Percentiles rank a stretch among this genome's conserved stretches.
These are phyloP conservation scores for Athrips mouffetella DNA, from an alignment of 2,888 invertebrate species.

Conservation along the genomic window DNA sequence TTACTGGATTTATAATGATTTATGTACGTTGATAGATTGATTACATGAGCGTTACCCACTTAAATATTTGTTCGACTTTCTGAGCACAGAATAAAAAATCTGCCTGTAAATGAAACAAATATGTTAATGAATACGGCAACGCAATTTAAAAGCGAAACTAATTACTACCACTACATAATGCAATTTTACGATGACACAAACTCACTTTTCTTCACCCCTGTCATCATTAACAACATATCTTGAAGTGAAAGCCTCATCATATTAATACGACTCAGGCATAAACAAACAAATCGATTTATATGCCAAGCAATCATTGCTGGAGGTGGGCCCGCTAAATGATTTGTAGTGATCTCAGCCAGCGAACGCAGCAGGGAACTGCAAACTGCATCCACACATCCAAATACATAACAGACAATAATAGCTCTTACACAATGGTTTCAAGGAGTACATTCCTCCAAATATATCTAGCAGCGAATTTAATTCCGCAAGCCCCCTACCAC, in stretches of 20 bases:
- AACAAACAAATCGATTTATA: conserved; percentile 64
- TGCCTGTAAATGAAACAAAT: background rate
- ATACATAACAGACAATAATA: conserved; percentile 35
- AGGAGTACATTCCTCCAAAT: conserved; percentile 38
- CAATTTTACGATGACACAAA: conserved; percentile 4
- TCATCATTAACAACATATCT: conserved; percentile 3
- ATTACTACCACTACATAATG: background rate
- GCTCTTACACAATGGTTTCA: conserved; percentile 40
- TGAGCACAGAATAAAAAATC: no score
- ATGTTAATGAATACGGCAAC: background rate
- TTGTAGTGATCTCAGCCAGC: conserved; percentile 74
- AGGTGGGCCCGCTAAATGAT: conserved; percentile 73
- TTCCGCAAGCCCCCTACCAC: conserved; percentile 71
- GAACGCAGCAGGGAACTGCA: conserved; percentile 72
- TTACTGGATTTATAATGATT: no score
- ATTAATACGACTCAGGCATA: conserved; percentile 39
- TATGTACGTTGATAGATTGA: no score
- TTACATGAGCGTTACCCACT: no score
- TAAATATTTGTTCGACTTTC: background rate
- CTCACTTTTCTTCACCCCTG: conserved; percentile 3
- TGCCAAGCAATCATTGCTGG: conserved; percentile 70
- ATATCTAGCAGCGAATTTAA: conserved; percentile 50
- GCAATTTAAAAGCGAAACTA: background rate
- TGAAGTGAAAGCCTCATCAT: conserved; percentile 17
- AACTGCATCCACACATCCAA: conserved; percentile 62